Evolutionary conservation across 1,140 invertebrate species (phyloP), one percentile per base, ranked within the genome.

Genomic region (Cherax destructor): DNA sequence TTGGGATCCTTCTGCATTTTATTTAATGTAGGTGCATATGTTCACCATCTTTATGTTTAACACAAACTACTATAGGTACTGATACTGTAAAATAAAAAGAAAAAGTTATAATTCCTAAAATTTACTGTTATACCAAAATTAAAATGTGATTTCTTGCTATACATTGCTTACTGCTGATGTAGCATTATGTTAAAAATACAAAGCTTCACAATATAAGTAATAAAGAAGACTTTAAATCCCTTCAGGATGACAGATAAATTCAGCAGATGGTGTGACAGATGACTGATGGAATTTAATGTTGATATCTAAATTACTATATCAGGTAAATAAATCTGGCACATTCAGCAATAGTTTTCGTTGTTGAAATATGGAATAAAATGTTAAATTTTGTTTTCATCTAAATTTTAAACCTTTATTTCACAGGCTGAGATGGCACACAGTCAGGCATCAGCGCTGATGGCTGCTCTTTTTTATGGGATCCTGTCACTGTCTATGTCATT

Each of bases 401-500:
- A n/a, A n/a, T n/a, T 79, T 5, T 72, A 61, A 47, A 84, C 47
- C 49, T 84, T 69, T 61, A 56, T 65, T 24, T 13, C 13, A 16
- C 21, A 24, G 10, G 41, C 9, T 78, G 30, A 52, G 80, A 78
- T 10, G 69, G 83, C 50, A 24, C 41, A 4, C 16, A 16, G 65
- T 10, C 30, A 65, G n/a, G 76, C 65, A n/a, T 59, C 74, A 47
- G 92, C 59, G 11, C 50, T 94, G 30, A 52, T 93, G 21, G 94
- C 94, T 65, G 95, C 95, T 10, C 61, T 95, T 2, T 94, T 95
- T 61, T 95, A 95, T 94, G 95, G 95, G 10, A 77, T 93, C 6
- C 94, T 94, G 92, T 95, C 95, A 4, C 93, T 94, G 1, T 94
- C 94, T 18, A 95, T 95, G 94, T 95, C 95, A n/a, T 95, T 95